Evolutionary conservation across 1,140 invertebrate genomes (phyloP), one percentile per base, ranked within the genome.

Genomic region (Goniozus legneri): DNA sequence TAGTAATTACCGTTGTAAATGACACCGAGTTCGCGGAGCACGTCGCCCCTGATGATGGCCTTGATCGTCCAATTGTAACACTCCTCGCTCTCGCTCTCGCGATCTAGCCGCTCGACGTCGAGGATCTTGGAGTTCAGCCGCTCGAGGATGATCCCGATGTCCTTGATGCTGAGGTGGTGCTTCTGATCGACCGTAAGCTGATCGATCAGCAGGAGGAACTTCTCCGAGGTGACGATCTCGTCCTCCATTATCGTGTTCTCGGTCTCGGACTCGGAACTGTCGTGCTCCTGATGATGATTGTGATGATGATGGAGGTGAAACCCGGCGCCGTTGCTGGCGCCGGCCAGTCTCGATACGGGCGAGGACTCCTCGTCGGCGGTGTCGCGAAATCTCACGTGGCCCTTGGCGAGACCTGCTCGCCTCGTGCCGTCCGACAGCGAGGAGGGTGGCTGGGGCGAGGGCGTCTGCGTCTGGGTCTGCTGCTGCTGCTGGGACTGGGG

Each of bases 1-100:
- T 95, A 95, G 77, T 93, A 96, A 75, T 92, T 94, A 30, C 91
- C 91, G 78, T 95, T 94, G 75, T 96, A 96, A 64, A 95, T 91
- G 43, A 96, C 89, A 32, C 92, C 92, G 35, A 95, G 80, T 74
- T 95, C 91, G 36, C 90, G 79, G 48, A 95, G 74, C 53, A 91
- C 88, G 69, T 94, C 91, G 34, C 92, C 92, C 34, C 90, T 80
- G 56, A 95, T 94, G 53, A 92, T 91, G 36, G 92, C 91, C 74
- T 91, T 91, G 76, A 92, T 92, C 64, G 91, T 92, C 91, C 92
- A 95, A 74, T 92, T 92, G 79, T 92, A 92, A 69, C 89, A 92
- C 70, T 94, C 90, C 66, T 91, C 88, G 67, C 87, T 89, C 69
- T 95, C 92, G 55, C 84, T 89, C 68, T 95, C 91, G 18, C 92